A percentile compares a stretch with the other conserved stretches of the same genome.
These are phyloP conservation scores for Ceratina calcarata DNA, from an alignment of 1,140 invertebrate genomes.

Conservation along the genomic window DNA sequence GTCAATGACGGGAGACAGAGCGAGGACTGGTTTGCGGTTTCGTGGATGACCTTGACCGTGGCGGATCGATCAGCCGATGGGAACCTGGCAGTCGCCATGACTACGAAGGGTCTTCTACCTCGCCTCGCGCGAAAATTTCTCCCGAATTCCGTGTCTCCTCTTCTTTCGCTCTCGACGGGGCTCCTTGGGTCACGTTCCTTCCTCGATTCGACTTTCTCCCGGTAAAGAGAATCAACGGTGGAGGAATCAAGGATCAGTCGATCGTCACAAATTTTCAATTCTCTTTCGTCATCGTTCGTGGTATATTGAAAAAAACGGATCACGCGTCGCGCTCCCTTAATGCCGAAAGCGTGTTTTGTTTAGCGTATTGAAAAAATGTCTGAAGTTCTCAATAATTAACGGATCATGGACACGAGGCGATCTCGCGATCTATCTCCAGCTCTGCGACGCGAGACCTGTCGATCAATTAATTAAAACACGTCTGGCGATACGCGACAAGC, in stretches of 20 bases:
- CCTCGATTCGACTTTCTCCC: background rate
- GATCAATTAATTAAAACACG: constrained; percentile 30
- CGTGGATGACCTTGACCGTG: constrained; percentile 77
- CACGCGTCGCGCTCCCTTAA: background rate
- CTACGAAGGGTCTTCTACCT: constrained; percentile 74
- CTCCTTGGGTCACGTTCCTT: constrained; percentile 1
- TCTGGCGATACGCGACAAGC: background rate
- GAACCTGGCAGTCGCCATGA: constrained; percentile 79
- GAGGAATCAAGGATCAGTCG: too few relatives aligned
- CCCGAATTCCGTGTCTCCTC: constrained; percentile 46
- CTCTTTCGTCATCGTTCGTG: too few relatives aligned
- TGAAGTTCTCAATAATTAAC: background rate
- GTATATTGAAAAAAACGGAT: too few relatives aligned
- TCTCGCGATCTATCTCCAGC: background rate
- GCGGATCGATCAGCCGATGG: constrained; percentile 74
- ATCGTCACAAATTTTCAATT: too few relatives aligned
- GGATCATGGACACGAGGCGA: background rate
- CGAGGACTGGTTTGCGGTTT: constrained; percentile 56
- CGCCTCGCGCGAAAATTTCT: constrained; percentile 62
- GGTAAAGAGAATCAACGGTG: background rate
- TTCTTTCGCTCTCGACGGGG: background rate
- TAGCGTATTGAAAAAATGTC: background rate
- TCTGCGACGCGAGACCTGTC: background rate
- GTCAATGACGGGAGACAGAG: constrained; percentile 9
- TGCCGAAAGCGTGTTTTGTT: background rate